Evolutionary conservation across 2,113 vertebrate species (phyloP).

Genomic region (Cyanistes caeruleus): DNA sequence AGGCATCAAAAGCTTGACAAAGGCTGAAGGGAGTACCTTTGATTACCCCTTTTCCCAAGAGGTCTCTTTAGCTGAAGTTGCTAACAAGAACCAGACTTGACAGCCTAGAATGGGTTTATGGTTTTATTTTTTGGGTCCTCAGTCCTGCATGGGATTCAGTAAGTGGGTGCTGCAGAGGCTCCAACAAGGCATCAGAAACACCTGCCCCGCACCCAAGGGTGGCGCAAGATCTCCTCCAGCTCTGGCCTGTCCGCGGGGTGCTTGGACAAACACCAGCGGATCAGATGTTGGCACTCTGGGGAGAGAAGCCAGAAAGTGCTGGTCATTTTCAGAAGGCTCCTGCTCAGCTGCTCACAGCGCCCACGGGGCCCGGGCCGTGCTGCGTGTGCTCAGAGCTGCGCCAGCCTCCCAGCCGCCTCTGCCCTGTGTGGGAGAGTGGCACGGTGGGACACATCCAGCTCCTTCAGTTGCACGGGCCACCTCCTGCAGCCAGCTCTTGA

Average conservation of each 20-base stretch:
- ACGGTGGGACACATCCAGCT: neutral
- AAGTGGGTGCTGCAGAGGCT: neutral
- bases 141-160: neutral
- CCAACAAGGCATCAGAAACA: neutral
- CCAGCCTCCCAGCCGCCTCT: neutral
- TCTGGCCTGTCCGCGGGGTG: neutral
- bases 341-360: neutral
- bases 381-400: neutral
- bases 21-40: neutral
- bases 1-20: neutral
- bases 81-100: neutral
- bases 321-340: neutral
- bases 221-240: neutral
- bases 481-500: neutral
- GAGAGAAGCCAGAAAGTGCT: neutral
- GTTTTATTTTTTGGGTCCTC: neutral
- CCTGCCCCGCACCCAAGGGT: neutral
- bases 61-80: neutral
- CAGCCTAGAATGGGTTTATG: accelerated
- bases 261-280: neutral
- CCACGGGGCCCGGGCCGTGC: neutral
- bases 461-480: neutral
- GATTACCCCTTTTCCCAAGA: neutral
- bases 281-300: neutral
- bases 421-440: neutral